Percentiles rank a stretch among this genome's conserved stretches.
Evolutionary conservation across 2,113 vertebrate species (phyloP).

Genomic region (Pavo muticus): DNA sequence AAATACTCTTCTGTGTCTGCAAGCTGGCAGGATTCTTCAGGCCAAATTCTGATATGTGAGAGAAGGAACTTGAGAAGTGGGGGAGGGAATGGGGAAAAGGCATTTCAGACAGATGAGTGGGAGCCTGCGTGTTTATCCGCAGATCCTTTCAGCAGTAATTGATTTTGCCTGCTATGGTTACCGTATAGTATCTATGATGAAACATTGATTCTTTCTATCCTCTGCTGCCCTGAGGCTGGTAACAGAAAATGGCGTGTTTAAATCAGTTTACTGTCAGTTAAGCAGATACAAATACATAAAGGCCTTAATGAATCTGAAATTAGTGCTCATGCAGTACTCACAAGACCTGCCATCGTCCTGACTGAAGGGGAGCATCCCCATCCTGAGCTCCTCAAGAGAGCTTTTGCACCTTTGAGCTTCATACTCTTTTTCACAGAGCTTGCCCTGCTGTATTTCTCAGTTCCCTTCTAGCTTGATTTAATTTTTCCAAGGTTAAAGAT

Average conservation of each 20-base stretch:
- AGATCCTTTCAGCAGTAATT: slow-evolving; percentile 54
- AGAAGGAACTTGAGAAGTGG: slow-evolving; percentile 16
- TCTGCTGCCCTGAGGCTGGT: slow-evolving; percentile 32
- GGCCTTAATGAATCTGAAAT: slow-evolving; percentile 49
- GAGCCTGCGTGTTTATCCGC: slow-evolving; percentile 40
- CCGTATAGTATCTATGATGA: slow-evolving; percentile 38
- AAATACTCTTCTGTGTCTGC: slow-evolving; percentile 7
- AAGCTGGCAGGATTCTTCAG: background rate
- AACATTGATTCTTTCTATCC: slow-evolving; percentile 61
- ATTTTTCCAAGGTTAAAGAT: slow-evolving; percentile 54
- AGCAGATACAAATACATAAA: slow-evolving; percentile 48
- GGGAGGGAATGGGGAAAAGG: background rate
- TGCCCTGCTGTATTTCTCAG: background rate
- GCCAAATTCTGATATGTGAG: background rate
- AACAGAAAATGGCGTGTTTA: slow-evolving; percentile 36
- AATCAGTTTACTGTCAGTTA: slow-evolving; percentile 56
- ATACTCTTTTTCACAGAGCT: background rate
- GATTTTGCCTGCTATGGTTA: slow-evolving; percentile 68
- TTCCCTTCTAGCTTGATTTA: slow-evolving; percentile 34
- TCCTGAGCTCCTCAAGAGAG: background rate
- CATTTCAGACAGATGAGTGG: slow-evolving; percentile 12
- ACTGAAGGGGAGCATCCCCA: background rate
- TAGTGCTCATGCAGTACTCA: background rate
- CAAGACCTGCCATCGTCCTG: background rate
- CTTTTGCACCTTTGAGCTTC: background rate